phyloP scores from a whole-genome alignment of 1,140 invertebrate species.

The Atopsyche davidsoni region DNA sequence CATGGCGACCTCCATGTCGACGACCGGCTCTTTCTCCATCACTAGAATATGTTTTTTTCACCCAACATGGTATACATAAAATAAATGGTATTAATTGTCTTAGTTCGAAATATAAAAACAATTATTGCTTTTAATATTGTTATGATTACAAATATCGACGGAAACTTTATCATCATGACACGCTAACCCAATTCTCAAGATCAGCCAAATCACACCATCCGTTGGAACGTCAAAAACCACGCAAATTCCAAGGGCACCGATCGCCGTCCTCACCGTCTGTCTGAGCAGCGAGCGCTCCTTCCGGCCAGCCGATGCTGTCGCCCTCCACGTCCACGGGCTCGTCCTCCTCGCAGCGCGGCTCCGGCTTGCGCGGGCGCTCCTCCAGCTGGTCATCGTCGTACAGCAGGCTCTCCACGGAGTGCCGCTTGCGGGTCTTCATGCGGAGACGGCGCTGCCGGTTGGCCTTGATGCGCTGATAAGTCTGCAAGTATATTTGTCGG shows the following conservation, averaged over 20 bases:
- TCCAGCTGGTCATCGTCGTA: conserved; percentile 39
- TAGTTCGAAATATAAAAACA: too few species aligned
- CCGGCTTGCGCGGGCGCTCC: conserved; percentile 31
- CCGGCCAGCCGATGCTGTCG: conserved; percentile 49
- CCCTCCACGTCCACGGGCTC: conserved; percentile 59
- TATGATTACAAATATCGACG: too few species aligned
- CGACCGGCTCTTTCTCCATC: conserved; percentile 40
- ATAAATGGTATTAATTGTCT: too few species aligned
- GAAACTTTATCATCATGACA: too few species aligned
- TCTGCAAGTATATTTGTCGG: too few species aligned
- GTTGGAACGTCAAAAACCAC: too few species aligned
- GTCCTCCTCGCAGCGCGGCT: conserved; percentile 47
- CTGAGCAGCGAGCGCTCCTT: conserved; percentile 35
- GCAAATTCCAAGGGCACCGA: too few species aligned
- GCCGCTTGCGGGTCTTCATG: conserved; percentile 54
- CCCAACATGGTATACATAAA: too few species aligned
- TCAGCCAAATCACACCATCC: too few species aligned
- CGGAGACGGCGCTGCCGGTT: conserved; percentile 61
- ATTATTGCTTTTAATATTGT: too few species aligned
- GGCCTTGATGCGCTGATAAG: conserved; percentile 61
- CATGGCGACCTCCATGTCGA: conserved; percentile 34
- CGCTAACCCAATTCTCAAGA: too few species aligned
- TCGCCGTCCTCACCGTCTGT: conserved; percentile 35
- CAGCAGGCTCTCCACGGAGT: conserved; percentile 53
- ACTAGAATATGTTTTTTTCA: too few species aligned